Percentiles rank a stretch among this genome's conserved stretches.
phyloP scores from a whole-genome alignment of 2,797 vertebrate species.

The Eupleurogrammus muticus region DNA sequence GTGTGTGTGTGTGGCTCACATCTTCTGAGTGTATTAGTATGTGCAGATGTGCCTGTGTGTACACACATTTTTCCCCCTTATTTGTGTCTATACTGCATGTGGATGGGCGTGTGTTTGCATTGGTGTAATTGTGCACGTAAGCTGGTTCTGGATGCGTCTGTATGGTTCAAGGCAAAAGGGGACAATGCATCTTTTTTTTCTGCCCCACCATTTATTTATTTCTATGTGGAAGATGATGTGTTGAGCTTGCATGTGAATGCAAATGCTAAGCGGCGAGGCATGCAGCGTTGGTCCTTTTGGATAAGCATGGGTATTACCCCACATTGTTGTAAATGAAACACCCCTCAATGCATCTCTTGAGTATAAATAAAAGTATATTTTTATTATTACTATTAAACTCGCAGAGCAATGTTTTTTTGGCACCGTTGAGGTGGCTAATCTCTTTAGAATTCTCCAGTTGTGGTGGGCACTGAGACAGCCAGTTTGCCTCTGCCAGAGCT shows the following conservation, averaged over 20 bases:
- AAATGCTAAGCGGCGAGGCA: slow-evolving; percentile 51
- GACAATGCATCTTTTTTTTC: slow-evolving; percentile 54
- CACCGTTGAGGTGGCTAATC: slow-evolving; percentile 64
- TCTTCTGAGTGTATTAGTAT: not conserved
- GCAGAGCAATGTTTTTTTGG: slow-evolving; percentile 63
- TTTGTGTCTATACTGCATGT: not conserved
- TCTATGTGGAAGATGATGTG: slow-evolving; percentile 51
- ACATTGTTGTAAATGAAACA: too few species aligned
- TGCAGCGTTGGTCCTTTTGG: slow-evolving; percentile 56
- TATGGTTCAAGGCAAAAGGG: slow-evolving; percentile 39
- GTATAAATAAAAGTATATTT: too few species aligned
- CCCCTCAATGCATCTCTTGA: too few species aligned
- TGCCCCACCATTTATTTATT: slow-evolving; percentile 55
- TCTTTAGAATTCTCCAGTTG: slow-evolving; percentile 68
- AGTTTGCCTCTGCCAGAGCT: slow-evolving; percentile 62
- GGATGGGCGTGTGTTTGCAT: not conserved
- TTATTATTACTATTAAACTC: slow-evolving; percentile 46
- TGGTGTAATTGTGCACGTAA: slow-evolving; percentile 21
- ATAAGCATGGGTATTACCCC: slow-evolving; percentile 52
- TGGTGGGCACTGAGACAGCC: slow-evolving; percentile 61
- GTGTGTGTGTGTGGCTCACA: not conserved
- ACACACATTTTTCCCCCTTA: not conserved
- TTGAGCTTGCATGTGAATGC: slow-evolving; percentile 60
- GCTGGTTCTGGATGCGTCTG: slow-evolving; percentile 24
- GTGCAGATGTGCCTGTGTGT: not conserved